Evolutionary conservation across 2,797 vertebrate genomes (phyloP).

Genomic region (Liasis olivaceus): DNA sequence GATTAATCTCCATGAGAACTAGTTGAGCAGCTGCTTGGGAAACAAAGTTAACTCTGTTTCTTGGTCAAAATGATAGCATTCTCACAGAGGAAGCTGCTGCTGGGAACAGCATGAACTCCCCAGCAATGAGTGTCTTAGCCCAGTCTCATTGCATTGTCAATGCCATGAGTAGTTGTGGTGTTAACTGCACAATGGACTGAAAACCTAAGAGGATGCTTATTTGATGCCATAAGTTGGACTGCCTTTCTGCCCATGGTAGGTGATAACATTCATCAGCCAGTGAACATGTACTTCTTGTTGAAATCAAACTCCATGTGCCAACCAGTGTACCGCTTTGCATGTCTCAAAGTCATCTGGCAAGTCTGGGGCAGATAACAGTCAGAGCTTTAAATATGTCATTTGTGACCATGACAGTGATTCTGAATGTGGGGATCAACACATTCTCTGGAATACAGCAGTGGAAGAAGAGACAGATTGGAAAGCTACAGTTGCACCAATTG

Average conservation of each 20-base stretch:
- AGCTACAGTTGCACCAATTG: background rate
- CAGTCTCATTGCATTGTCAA: background rate
- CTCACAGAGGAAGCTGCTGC: background rate
- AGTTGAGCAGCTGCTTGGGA: background rate
- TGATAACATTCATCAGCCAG: background rate
- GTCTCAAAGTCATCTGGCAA: background rate
- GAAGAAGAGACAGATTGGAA: background rate
- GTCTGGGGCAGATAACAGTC: background rate
- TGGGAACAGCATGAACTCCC: background rate
- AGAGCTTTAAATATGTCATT: background rate
- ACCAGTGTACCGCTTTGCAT: background rate
- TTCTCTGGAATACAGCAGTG: background rate
- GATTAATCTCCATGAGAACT: background rate
- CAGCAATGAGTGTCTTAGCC: background rate
- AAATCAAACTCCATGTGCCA: background rate
- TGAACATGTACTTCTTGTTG: background rate
- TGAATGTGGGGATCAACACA: background rate
- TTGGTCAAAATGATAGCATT: background rate
- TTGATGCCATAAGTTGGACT: background rate
- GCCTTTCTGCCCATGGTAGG: background rate
- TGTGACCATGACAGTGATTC: background rate
- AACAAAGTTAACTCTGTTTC: background rate
- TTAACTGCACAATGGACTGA: background rate
- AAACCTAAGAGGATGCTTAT: background rate
- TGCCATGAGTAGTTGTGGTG: background rate